Conservation (phyloP, 1,140 invertebrate genomes). For the Lepidurus apus region DNA sequence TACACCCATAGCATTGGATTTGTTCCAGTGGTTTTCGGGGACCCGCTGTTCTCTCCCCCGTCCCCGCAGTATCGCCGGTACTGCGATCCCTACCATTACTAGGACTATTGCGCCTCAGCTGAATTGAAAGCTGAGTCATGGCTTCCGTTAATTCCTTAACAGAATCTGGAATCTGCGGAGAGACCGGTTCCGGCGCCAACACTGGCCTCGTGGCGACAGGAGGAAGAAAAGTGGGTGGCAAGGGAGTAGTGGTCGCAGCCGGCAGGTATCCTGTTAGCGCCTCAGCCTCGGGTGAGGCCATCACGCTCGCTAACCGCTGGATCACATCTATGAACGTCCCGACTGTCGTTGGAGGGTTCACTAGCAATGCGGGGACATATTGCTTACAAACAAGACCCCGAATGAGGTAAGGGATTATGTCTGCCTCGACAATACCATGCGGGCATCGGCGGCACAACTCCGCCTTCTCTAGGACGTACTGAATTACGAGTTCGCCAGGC, state of each 20-base stretch:
- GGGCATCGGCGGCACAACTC: slow-evolving; percentile 28
- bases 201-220: neutral
- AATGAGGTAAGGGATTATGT: slow-evolving; percentile 11
- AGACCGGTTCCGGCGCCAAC: neutral
- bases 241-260: neutral
- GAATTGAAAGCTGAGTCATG: neutral
- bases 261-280: neutral
- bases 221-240: neutral
- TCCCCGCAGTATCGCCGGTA: neutral
- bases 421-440: neutral
- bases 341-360: slow-evolving; percentile 20
- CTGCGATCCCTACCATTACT: neutral
- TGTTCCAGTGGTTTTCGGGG: neutral
- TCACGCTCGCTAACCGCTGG: neutral
- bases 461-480: slow-evolving; percentile 24
- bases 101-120: neutral
- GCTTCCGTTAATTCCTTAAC: slow-evolving; percentile 24
- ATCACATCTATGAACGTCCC: neutral
- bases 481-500: neutral
- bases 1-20: slow-evolving; percentile 74
- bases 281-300: neutral
- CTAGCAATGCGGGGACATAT: slow-evolving; percentile 22
- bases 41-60: slow-evolving; percentile 8
- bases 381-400: slow-evolving; percentile 24
- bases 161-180: neutral